These are phyloP conservation scores for Lamprotornis superbus DNA, from an alignment of 2,113 vertebrate genomes.

Conservation along the genomic window DNA sequence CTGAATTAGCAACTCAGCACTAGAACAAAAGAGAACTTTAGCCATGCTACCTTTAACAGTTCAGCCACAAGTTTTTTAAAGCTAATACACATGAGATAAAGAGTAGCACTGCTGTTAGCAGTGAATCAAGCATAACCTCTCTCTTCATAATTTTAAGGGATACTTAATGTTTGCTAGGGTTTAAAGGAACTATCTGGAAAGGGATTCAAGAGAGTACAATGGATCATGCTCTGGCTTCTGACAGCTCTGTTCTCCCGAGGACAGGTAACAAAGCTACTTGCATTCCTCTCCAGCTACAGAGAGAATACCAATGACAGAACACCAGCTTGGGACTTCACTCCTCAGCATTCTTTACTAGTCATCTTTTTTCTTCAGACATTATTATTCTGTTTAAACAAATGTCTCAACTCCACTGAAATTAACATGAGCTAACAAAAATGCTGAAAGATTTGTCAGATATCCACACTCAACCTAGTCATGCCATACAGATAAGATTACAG, in stretches of 20 bases:
- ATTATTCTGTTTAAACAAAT: neutral
- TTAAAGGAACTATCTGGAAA: neutral
- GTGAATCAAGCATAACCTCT: neutral
- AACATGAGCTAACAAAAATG: neutral
- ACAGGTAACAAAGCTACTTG: neutral
- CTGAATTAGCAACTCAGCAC: neutral
- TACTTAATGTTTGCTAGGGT: neutral
- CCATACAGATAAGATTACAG: neutral
- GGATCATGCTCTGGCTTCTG: neutral
- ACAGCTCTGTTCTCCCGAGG: neutral
- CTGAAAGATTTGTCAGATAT: neutral
- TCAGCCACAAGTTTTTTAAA: neutral
- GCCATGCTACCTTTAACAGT: neutral
- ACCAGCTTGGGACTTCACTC: neutral
- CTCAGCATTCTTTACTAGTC: neutral
- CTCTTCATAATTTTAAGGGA: neutral
- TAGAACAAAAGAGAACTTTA: neutral
- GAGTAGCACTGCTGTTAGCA: neutral
- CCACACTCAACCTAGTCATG: neutral
- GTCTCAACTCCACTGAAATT: neutral
- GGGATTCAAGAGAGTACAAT: neutral
- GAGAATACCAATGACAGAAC: neutral
- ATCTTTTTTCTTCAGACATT: neutral
- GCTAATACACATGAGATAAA: neutral
- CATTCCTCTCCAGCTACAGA: neutral